Evolutionary conservation across 2,888 invertebrate genomes (phyloP).

Genomic region (Leptinotarsa tumamoca): DNA sequence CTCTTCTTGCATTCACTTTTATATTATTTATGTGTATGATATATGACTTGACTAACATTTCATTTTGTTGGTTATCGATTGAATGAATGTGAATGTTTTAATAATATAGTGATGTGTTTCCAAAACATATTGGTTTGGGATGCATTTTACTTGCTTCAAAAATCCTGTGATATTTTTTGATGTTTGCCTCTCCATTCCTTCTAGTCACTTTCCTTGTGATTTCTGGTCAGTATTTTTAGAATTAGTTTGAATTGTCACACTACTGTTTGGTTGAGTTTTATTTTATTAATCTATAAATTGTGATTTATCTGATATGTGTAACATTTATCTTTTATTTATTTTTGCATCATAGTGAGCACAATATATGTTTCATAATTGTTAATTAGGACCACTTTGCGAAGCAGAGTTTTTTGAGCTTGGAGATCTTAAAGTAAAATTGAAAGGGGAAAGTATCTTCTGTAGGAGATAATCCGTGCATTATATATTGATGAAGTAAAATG

Average conservation of each 20-base stretch:
- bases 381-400: slow-evolving; percentile 1
- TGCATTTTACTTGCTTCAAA: neutral
- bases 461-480: neutral
- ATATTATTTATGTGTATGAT: neutral
- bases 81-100: no score
- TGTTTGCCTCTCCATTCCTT: slow-evolving; percentile 15
- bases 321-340: slow-evolving; percentile 33
- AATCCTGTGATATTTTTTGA: slow-evolving; percentile 20
- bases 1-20: neutral
- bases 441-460: neutral
- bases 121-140: no score
- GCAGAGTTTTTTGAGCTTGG: slow-evolving; percentile 23
- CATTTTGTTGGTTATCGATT: no score
- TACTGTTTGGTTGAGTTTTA: slow-evolving; percentile 66
- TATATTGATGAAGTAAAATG: neutral
- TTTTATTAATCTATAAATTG: slow-evolving; percentile 53
- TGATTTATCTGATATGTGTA: slow-evolving; percentile 20
- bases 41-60: neutral
- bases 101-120: no score
- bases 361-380: slow-evolving; percentile 18
- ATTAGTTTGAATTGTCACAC: slow-evolving; percentile 62
- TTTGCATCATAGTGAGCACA: slow-evolving; percentile 41
- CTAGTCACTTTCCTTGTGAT: slow-evolving; percentile 42
- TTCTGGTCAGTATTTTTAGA: slow-evolving; percentile 41
- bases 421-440: neutral